phyloP scores from a whole-genome alignment of 2,797 vertebrate species.

The Psittacula derbiana region DNA sequence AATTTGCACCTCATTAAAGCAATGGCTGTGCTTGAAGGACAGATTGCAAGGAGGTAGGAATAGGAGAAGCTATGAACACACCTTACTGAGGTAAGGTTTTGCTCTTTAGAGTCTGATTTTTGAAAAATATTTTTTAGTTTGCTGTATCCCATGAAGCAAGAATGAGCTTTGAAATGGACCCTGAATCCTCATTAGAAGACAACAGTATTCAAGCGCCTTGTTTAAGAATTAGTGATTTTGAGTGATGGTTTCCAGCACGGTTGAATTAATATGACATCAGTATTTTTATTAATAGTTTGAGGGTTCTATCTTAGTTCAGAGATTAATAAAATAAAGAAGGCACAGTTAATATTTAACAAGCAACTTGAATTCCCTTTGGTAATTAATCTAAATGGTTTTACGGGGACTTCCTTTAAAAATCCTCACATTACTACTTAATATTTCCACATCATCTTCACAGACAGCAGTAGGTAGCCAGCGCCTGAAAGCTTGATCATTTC shows the following conservation, averaged over 20 bases:
- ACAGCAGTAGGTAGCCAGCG: neutral
- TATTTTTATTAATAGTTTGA: neutral
- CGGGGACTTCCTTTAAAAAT: neutral
- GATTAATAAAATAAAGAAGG: neutral
- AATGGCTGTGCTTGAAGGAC: slow-evolving; percentile 34
- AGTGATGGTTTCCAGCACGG: neutral
- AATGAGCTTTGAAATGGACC: neutral
- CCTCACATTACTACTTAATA: neutral
- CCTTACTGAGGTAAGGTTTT: neutral
- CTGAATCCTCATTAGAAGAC: neutral
- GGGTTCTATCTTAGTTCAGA: neutral
- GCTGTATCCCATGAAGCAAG: neutral
- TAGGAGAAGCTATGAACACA: neutral
- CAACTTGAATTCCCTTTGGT: neutral
- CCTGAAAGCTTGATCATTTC: neutral
- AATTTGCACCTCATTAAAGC: slow-evolving; percentile 40
- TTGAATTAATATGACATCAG: neutral
- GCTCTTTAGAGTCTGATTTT: neutral
- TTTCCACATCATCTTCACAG: neutral
- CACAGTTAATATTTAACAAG: neutral
- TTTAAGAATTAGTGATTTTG: neutral
- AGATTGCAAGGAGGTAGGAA: neutral
- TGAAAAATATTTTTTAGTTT: neutral
- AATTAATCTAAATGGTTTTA: neutral
- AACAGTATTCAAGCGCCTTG: neutral